Conservation (phyloP, 2,113 vertebrate genomes). For the Callaeas wilsoni region DNA sequence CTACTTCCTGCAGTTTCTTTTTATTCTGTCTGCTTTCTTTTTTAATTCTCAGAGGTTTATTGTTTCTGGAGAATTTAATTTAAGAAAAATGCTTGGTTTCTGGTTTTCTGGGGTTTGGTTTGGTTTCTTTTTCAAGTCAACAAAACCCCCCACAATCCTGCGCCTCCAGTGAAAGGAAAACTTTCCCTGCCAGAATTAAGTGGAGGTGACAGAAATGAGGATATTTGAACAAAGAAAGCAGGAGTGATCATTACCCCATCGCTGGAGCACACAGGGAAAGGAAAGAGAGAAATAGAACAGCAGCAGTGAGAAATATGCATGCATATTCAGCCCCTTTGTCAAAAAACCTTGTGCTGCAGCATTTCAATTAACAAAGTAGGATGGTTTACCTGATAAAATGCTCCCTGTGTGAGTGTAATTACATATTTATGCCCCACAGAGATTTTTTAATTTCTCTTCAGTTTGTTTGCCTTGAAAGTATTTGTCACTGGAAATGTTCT, state of each 20-base stretch:
- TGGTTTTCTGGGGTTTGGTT: not conserved
- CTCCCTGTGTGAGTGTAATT: slow-evolving; percentile 86
- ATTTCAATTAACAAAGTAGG: slow-evolving; percentile 86
- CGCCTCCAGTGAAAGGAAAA: not conserved
- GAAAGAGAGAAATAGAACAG: slow-evolving; percentile 45
- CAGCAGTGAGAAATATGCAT: slow-evolving; percentile 35
- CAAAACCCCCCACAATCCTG: not conserved
- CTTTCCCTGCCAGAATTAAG: not conserved
- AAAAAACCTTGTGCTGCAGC: slow-evolving; percentile 70
- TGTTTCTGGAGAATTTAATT: slow-evolving; percentile 5
- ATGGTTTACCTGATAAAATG: slow-evolving; percentile 88
- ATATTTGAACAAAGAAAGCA: slow-evolving; percentile 49
- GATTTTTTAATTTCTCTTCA: slow-evolving; percentile 87
- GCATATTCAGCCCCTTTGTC: slow-evolving; percentile 71
- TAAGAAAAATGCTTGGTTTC: not conserved
- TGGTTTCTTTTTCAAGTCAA: not conserved
- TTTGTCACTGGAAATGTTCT: slow-evolving; percentile 79
- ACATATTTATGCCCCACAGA: slow-evolving; percentile 86
- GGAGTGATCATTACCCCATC: slow-evolving; percentile 40
- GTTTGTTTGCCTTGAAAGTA: slow-evolving; percentile 85
- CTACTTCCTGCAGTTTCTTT: not conserved
- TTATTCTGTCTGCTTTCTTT: not conserved
- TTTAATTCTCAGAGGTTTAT: not conserved
- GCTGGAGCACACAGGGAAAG: slow-evolving; percentile 59
- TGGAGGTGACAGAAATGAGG: slow-evolving; percentile 8